Percentiles rank a stretch among this genome's conserved stretches.
phyloP scores from a whole-genome alignment of 1,140 invertebrate genomes.

The Aethina tumida region DNA sequence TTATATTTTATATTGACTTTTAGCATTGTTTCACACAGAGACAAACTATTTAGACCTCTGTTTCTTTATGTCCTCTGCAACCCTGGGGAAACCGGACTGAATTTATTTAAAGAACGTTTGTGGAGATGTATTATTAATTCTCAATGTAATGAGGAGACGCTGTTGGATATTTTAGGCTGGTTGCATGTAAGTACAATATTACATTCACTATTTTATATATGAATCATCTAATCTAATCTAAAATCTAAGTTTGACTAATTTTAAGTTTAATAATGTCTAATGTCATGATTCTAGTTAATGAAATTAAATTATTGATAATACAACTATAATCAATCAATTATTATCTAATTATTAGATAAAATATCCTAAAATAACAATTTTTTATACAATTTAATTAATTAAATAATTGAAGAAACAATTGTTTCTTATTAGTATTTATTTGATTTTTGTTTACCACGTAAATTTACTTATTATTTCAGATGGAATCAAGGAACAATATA shows the following conservation, averaged over 20 bases:
- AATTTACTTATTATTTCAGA: slow-evolving; percentile 11
- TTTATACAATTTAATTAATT: slow-evolving; percentile 1
- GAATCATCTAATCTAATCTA: too few relatives aligned
- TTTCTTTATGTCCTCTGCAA: slow-evolving; percentile 2
- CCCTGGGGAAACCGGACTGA: too few relatives aligned
- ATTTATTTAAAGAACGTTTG: slow-evolving; percentile 1
- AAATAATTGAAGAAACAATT: background rate
- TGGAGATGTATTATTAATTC: too few relatives aligned
- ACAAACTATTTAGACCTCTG: background rate
- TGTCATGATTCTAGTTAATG: too few relatives aligned
- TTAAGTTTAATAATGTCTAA: too few relatives aligned
- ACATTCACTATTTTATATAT: too few relatives aligned
- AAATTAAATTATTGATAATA: slow-evolving; percentile 4
- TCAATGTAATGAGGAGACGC: too few relatives aligned
- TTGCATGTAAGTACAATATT: too few relatives aligned
- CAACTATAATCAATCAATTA: background rate
- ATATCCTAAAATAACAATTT: background rate
- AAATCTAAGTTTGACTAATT: too few relatives aligned
- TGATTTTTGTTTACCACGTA: slow-evolving; percentile 6
- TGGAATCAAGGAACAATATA: slow-evolving; percentile 8
- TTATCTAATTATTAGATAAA: slow-evolving; percentile 1
- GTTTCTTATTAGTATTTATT: slow-evolving; percentile 1
- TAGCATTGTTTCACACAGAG: background rate
- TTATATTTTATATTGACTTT: background rate
- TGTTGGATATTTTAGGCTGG: too few relatives aligned